phyloP scores from a whole-genome alignment of 2,797 vertebrate species.

The Pelochelys cantorii region DNA sequence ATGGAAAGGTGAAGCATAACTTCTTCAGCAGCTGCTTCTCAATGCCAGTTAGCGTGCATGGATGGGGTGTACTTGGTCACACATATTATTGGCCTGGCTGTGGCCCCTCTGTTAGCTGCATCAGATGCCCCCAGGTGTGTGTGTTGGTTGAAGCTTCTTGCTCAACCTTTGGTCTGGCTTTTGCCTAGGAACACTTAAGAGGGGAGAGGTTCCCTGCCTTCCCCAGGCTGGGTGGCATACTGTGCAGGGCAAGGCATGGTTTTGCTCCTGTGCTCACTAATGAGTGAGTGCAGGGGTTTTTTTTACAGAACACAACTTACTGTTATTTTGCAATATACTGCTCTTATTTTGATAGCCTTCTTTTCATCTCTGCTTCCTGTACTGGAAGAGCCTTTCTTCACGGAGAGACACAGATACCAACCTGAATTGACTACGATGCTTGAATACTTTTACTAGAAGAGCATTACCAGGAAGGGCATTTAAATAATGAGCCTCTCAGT shows the following conservation, averaged over 20 bases:
- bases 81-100: background rate
- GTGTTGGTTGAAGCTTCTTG: background rate
- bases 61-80: background rate
- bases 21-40: background rate
- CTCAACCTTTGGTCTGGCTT: background rate
- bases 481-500: background rate
- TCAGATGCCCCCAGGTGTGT: background rate
- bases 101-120: background rate
- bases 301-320: background rate
- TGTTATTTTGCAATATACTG: background rate
- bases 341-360: background rate
- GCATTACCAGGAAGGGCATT: background rate
- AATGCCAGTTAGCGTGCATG: background rate
- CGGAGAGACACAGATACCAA: background rate
- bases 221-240: background rate
- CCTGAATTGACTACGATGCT: background rate
- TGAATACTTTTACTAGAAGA: background rate
- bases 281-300: background rate
- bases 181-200: background rate
- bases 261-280: background rate
- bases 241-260: background rate
- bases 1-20: background rate
- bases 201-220: background rate
- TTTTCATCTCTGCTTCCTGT: background rate
- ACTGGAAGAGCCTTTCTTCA: background rate